Conservation (phyloP, 2,113 vertebrate species). For the Brachyhypopomus occidentalis region DNA sequence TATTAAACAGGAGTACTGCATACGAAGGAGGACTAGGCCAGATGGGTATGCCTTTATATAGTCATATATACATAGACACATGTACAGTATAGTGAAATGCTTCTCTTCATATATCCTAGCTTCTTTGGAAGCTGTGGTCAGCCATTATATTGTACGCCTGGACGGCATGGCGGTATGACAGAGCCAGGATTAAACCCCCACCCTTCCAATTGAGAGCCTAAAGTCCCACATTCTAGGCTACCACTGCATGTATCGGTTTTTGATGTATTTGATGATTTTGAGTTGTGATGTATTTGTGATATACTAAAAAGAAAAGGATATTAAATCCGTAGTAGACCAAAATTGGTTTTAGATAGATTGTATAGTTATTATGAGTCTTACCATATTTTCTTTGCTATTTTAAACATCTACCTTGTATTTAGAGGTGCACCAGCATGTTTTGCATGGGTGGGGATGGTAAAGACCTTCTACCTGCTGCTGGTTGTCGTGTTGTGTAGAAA, state of each 20-base stretch:
- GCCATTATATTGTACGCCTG: too few relatives aligned
- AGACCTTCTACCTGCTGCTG: not conserved
- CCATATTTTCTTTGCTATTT: too few relatives aligned
- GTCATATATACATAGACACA: too few relatives aligned
- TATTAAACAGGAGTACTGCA: not conserved
- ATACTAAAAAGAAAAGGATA: not conserved
- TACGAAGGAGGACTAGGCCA: not conserved
- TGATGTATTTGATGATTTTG: constrained; percentile 20
- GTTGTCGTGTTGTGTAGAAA: constrained; percentile 73
- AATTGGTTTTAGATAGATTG: not conserved
- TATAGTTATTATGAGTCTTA: not conserved
- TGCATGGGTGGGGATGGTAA: too few relatives aligned
- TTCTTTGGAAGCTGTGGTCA: too few relatives aligned
- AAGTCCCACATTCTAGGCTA: too few relatives aligned
- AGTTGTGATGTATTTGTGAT: constrained; percentile 3
- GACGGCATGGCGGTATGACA: too few relatives aligned
- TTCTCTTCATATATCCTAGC: too few relatives aligned
- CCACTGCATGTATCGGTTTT: not conserved
- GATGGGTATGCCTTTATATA: too few relatives aligned
- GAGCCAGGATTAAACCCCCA: too few relatives aligned
- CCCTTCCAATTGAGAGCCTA: too few relatives aligned
- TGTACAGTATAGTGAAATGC: too few relatives aligned
- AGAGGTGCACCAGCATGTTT: not conserved
- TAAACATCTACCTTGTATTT: not conserved
- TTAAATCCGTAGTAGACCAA: not conserved